Evolutionary conservation across 2,888 invertebrate species (phyloP).

Genomic region (Eupithecia abbreviata): DNA sequence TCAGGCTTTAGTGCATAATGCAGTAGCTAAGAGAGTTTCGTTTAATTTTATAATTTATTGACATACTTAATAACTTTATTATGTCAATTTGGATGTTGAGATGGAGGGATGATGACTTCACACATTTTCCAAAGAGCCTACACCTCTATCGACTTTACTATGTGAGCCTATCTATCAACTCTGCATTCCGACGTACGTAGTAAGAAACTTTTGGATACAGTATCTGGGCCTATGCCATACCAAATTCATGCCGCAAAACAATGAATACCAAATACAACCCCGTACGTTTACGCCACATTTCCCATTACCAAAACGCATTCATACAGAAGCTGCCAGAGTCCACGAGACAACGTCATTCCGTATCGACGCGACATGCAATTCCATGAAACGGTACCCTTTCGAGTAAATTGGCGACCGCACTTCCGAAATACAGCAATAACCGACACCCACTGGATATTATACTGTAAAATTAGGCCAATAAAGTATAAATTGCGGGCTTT

Average conservation of each 20-base stretch:
- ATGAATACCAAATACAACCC: slow-evolving; percentile 10
- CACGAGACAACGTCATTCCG: slow-evolving; percentile 33
- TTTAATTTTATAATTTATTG: background rate
- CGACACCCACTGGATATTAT: slow-evolving; percentile 28
- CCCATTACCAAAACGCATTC: slow-evolving; percentile 28
- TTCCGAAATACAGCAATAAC: slow-evolving; percentile 40
- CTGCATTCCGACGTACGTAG: background rate
- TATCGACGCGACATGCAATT: slow-evolving; percentile 40
- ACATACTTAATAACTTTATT: no score
- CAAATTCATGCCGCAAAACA: slow-evolving; percentile 6
- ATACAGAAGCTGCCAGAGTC: slow-evolving; percentile 15
- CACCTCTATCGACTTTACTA: background rate
- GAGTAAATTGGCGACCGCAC: slow-evolving; percentile 44
- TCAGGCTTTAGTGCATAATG: background rate
- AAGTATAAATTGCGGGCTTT: slow-evolving; percentile 20
- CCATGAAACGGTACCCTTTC: slow-evolving; percentile 42
- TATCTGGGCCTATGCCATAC: background rate
- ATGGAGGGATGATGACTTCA: no score
- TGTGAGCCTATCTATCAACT: background rate
- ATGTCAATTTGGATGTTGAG: no score
- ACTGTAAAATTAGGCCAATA: slow-evolving; percentile 30
- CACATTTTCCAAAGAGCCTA: background rate
- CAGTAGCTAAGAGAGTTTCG: background rate
- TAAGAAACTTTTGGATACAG: background rate
- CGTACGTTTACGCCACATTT: slow-evolving; percentile 16